phyloP scores from a whole-genome alignment of 2,113 vertebrate genomes.

The Anoura caudifer region DNA sequence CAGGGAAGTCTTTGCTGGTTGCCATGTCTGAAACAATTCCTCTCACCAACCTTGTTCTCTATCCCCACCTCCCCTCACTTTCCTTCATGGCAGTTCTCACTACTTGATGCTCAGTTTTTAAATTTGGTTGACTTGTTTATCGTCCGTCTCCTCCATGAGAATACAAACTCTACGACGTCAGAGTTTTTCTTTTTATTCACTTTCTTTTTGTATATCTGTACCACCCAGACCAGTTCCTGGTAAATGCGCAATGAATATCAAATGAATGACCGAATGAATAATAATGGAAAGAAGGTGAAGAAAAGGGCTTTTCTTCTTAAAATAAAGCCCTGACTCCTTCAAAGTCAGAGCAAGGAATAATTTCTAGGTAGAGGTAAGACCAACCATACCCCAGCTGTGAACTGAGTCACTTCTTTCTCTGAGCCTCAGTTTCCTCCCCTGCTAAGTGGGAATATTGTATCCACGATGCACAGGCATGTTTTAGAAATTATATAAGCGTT shows the following conservation, averaged over 20 bases:
- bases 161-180: background rate
- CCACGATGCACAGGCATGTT: background rate
- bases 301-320: background rate
- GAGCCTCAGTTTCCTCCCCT: background rate
- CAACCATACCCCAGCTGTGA: background rate
- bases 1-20: background rate
- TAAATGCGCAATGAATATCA: background rate
- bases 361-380: background rate
- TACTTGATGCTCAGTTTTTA: background rate
- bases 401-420: background rate
- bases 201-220: background rate
- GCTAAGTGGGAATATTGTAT: background rate
- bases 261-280: background rate
- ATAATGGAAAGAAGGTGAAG: background rate
- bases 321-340: background rate
- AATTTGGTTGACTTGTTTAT: background rate
- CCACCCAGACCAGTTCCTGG: background rate
- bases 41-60: background rate
- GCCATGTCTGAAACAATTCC: background rate
- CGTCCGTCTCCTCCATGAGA: background rate
- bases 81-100: background rate
- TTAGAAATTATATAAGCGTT: slow-evolving; percentile 17
- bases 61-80: background rate
- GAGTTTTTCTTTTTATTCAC: background rate
- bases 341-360: background rate